Evolutionary conservation across 1,140 invertebrate genomes (phyloP).

Genomic region (Dufourea novaeangliae): DNA sequence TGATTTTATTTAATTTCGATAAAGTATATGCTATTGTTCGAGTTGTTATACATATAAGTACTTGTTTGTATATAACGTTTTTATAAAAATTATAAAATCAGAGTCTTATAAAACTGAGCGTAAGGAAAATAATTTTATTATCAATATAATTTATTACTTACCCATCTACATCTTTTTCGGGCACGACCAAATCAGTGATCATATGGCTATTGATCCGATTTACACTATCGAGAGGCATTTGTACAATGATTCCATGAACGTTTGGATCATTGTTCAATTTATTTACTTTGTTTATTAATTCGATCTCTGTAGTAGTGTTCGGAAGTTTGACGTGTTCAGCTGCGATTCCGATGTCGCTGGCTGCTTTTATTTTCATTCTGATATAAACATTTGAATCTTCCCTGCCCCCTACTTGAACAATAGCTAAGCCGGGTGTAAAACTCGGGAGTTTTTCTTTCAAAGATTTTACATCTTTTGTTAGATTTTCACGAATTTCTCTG

Average conservation of each 20-base stretch:
- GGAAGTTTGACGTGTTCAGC: conserved; percentile 92
- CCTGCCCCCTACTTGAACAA: conserved; percentile 94
- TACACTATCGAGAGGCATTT: conserved; percentile 95
- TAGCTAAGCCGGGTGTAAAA: conserved; percentile 90
- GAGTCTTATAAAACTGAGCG: too few species aligned
- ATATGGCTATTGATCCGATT: conserved; percentile 92
- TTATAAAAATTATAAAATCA: too few species aligned
- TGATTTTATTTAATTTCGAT: too few species aligned
- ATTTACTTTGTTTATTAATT: conserved; percentile 88
- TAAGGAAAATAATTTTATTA: too few species aligned
- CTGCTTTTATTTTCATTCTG: conserved; percentile 96
- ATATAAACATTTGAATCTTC: conserved; percentile 99
- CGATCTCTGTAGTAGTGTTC: conserved; percentile 90
- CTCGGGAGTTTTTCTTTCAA: conserved; percentile 84
- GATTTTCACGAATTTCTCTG: conserved; percentile 88
- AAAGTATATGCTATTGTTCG: background rate
- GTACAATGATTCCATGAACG: conserved; percentile 98
- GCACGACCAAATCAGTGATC: conserved; percentile 92
- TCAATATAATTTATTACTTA: conserved; percentile 77
- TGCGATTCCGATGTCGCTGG: conserved; percentile 93
- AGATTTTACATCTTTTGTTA: conserved; percentile 86
- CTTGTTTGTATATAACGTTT: too few species aligned
- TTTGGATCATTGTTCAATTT: conserved; percentile 91
- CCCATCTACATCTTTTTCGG: conserved; percentile 98
- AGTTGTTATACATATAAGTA: background rate